Evolutionary conservation across 2,888 invertebrate species (phyloP), one percentile per base, ranked within the genome.

Genomic region (Cephonodes hylas): DNA sequence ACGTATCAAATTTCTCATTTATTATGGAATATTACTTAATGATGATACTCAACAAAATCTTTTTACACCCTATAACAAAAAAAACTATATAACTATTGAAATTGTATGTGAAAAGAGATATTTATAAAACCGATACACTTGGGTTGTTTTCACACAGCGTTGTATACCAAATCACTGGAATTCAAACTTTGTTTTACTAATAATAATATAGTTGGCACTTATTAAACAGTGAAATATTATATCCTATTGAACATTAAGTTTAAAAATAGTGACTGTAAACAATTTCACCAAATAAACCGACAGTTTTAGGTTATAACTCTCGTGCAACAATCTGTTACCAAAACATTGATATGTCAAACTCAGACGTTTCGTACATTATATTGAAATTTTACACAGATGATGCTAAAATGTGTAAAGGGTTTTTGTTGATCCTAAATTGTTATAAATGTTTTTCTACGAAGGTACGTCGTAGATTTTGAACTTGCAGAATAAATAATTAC

Each of bases 221-320:
- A 18, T 4, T 10, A 5, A 18, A 18, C 31, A 53, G 10, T 3
- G 18, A 5, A 31, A 8, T 18, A 27, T n/a, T 18, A 15, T 2
- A 7, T 27, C 27, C 10, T 15, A 2, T 31, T 10, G 1, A 15
- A 10, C 10, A 18, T 53, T 53, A 15, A 18, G 10, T 18, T 27
- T 31, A 10, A 53, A 7, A 31, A 18, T 3, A 31, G 15, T 3
- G 27, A 53, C 18, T 31, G 10, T 53, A 18, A 53, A 18, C 31
- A 27, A 53, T 10, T 31, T 31, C 10, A 27, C 3, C 27, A 66
- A 61, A 64, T 70, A 64, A 15, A 61, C 75, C 75, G 73, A 71
- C 59, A n/a, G 6, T 70, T 72, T 64, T 48, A 80, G 76, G 78
- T 79, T 79, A 79, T 60, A 18, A 58, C 42, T 27, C 42, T 27